A percentile compares a stretch with the other conserved stretches of the same genome.
Conservation (phyloP, 2,797 vertebrate species). For the Macrochelys suwanniensis region DNA sequence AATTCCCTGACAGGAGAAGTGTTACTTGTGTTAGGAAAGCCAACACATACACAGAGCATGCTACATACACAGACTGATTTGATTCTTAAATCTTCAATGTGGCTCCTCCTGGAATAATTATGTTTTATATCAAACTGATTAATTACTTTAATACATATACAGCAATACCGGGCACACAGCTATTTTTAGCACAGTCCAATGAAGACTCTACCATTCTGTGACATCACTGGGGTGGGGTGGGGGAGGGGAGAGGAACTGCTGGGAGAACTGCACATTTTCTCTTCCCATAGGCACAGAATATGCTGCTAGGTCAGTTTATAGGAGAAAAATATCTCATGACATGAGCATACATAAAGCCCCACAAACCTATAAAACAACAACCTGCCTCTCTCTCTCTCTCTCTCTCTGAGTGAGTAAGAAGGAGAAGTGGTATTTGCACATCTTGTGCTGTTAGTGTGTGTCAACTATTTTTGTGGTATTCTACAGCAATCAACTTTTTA, state of each 20-base stretch:
- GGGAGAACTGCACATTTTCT: constrained; percentile 1
- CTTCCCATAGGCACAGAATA: not conserved
- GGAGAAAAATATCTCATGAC: not conserved
- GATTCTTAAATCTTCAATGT: constrained; percentile 51
- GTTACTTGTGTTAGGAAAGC: constrained; percentile 42
- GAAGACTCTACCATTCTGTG: constrained; percentile 1
- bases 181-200: constrained; percentile 34
- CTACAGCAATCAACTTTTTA: not conserved
- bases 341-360: not conserved
- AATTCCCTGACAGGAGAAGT: constrained; percentile 72
- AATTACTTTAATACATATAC: constrained; percentile 14
- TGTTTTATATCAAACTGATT: constrained; percentile 33
- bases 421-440: not conserved
- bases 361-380: not conserved
- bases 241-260: not conserved
- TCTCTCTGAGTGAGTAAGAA: not conserved
- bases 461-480: not conserved
- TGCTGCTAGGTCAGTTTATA: not conserved
- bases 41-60: constrained; percentile 47
- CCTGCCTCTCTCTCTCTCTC: not conserved
- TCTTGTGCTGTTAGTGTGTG: not conserved
- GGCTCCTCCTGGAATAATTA: constrained; percentile 41
- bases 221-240: not conserved
- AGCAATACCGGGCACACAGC: not conserved
- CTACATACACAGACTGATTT: constrained; percentile 53